Conservation (phyloP, 2,113 vertebrate species). For the Polypterus bichir region DNA sequence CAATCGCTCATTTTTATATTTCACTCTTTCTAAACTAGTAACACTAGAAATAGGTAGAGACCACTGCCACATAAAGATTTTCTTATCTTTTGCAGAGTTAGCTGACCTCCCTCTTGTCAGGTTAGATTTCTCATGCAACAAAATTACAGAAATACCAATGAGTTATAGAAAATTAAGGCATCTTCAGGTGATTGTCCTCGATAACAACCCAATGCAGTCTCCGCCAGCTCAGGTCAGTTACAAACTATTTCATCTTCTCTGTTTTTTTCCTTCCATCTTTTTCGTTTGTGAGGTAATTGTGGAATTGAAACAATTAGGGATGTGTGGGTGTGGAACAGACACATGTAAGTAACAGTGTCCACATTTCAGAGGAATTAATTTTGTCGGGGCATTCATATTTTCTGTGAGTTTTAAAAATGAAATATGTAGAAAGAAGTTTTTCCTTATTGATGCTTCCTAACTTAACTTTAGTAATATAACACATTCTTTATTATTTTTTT, state of each 20-base stretch:
- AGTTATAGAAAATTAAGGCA: constrained; percentile 82
- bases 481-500: background rate
- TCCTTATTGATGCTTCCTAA: no score
- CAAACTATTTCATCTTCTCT: background rate
- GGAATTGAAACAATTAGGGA: no score
- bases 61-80: background rate
- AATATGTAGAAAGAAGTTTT: no score
- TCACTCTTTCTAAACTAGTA: background rate
- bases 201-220: constrained; percentile 96
- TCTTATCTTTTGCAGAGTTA: constrained; percentile 56
- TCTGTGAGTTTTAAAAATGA: no score
- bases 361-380: no score
- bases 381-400: no score
- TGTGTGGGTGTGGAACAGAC: no score
- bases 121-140: constrained; percentile 97
- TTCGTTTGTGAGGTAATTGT: no score
- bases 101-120: constrained; percentile 83
- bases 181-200: constrained; percentile 83
- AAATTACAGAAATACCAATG: constrained; percentile 87
- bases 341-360: no score
- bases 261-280: no score
- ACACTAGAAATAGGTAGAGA: background rate
- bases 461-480: constrained; percentile 8
- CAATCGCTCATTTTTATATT: constrained; percentile 8
- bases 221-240: constrained; percentile 86